Base-by-base conservation (phyloP, 1,140 invertebrate species). In the Mya arenaria region DNA sequence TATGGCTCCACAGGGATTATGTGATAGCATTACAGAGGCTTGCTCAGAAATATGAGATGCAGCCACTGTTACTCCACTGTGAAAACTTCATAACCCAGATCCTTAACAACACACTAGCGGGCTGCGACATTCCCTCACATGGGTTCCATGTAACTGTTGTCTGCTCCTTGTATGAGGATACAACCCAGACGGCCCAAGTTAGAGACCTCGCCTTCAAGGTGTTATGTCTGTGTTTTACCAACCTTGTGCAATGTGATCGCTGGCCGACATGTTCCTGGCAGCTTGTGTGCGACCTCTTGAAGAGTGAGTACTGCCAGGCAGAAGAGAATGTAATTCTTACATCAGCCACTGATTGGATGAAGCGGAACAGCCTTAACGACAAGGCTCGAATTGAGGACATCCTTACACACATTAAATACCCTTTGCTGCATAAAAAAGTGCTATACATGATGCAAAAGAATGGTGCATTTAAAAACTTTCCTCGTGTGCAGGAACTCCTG, bases 291-390 rank as follows among this genome's bases (percentile, higher is more conserved):
- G 87, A 90, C 69, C 83, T 91, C 0, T 75, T 91, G 10, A 82
- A 87, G 41, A 84, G 73, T 60, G 89, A 91, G 63, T 84, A 86
- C 36, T 89, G 89, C 58, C 71, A 82, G 44, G 88, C 89, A 41
- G 90, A 90, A 66, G 90, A 91, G 83, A 90, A 90, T 73, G 72
- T 90, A 6, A 88, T 91, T 48, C 83, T 91, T 28, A 90, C 87
- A 3, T 86, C 90, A 32, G 90, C 90, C 23, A 91, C 90, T 4
- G 89, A 90, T 62, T 91, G 88, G 89, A 91, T 91, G 90, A 91
- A 91, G 82, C 85, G 84, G 48, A 90, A 89, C 77, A 87, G 87
- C 28, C 77, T 91, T 13, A 87, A 88, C 71, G 89, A 90, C 71
- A 90, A 90, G 79, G 85, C 84, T 32, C 84, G 87, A 58, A 91